A percentile compares a stretch with the other conserved stretches of the same genome.
phyloP scores from a whole-genome alignment of 2,113 vertebrate species.

The Xerus inauris region DNA sequence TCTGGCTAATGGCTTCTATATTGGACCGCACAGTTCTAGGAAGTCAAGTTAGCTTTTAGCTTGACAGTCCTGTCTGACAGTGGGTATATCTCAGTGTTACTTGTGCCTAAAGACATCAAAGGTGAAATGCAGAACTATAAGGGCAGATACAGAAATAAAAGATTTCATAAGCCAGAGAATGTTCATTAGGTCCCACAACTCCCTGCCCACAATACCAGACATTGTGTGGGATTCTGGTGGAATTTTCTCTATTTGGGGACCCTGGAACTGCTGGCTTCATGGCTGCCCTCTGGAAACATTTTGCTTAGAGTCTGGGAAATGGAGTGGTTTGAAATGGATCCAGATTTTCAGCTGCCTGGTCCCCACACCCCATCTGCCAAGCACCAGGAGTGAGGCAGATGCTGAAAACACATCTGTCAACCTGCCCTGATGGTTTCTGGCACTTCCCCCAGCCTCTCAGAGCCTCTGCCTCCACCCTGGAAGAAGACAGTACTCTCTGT shows the following conservation, averaged over 20 bases:
- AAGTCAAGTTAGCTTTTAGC: not conserved
- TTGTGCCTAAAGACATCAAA: not conserved
- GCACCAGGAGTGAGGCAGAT: slow-evolving; percentile 73
- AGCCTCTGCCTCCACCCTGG: not conserved
- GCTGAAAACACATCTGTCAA: slow-evolving; percentile 80
- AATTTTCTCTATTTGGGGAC: not conserved
- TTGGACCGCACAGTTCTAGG: not conserved
- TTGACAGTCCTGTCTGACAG: not conserved
- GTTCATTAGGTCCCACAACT: not conserved
- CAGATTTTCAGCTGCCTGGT: slow-evolving; percentile 76
- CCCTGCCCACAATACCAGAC: not conserved
- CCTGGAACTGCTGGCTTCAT: not conserved
- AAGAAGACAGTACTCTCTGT: not conserved
- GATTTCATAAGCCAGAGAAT: not conserved
- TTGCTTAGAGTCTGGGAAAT: slow-evolving; percentile 57
- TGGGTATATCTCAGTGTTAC: not conserved
- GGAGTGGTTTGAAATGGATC: slow-evolving; percentile 60
- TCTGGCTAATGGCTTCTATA: not conserved
- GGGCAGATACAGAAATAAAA: not conserved
- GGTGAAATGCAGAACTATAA: not conserved
- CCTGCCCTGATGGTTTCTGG: slow-evolving; percentile 71
- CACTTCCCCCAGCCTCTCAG: slow-evolving; percentile 35
- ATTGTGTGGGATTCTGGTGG: not conserved
- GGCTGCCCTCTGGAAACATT: slow-evolving; percentile 55
- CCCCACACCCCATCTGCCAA: slow-evolving; percentile 70